Evolutionary conservation across 2,888 invertebrate genomes (phyloP), one percentile per base, ranked within the genome.

Genomic region (Dasypolia templi): DNA sequence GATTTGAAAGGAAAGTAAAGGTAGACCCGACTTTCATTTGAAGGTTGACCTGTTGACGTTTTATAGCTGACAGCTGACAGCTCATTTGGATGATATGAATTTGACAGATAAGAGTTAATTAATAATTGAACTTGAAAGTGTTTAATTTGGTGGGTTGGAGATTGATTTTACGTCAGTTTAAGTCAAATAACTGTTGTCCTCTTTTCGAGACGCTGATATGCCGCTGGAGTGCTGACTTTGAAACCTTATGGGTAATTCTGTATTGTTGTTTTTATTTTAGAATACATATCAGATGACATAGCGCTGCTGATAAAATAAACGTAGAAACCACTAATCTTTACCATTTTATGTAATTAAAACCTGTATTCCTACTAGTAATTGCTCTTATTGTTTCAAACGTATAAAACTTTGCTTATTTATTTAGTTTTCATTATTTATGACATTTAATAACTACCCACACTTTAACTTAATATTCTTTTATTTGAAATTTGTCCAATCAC

Each of bases 1-100:
- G 26, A 14, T 6, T 51, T 51, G 17, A 61, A 1, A 2, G 3
- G 6, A 71, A 51, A 70, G 9, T 29, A 32, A 51, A 26, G 67
- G 64, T 75, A 65, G 22, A 61, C 53, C 17, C 17, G 7, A 26
- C 72, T 26, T 83, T 83, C 79, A 81, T 81, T 81, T 81, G 81
- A 81, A 81, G 81, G 81, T 82, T 82, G 81, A 68, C 49, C 61
- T 49, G 29, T 78, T 81, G 79, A 82, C 79, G 64, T 81, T 72
- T 59, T 9, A 39, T 53, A 42, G 19, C 68, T 80, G 80, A 81
- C 82, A 42, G 19, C 68, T 80, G 80, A 81, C 82, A 80, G 51
- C 26, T 46, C 39, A 32, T 26, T 62, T 68, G 44, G 26, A 5
- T 53, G 26, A 3, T 44, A 3, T 19, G 55, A 51, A 39, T 77